Base-by-base conservation (phyloP, 2,113 vertebrate genomes). In the Elephantulus edwardii region DNA sequence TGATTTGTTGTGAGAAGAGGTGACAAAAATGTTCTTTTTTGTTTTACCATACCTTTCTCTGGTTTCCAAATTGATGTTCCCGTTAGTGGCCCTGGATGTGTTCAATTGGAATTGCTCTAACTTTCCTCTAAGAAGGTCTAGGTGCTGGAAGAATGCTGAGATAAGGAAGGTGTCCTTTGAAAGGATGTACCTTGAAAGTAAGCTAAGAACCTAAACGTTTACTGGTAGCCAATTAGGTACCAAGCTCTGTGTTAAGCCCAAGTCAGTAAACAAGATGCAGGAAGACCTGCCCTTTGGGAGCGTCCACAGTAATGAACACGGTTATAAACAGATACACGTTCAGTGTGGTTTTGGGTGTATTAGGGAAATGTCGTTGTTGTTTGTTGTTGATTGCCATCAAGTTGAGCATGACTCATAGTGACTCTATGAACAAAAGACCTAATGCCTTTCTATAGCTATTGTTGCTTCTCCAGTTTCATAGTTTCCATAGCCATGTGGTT, bases 1-100 rank as follows among this genome's bases (percentile, higher is more conserved):
- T 91, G 52, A 84, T 68, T 76, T 74, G 8, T 78, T 89, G 33
- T 66, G 52, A 88, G 56, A 77, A 88, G 56, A 88, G 75, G 38
- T 30, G 28, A 35, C 85, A 78, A 84, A 48, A n/a, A 28, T 16
- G 46, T 84, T 76, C 24, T n/a, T 28, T 72, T 88, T 76, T 83
- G 13, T 72, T 88, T 76, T 83, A 10, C 40, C 35, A 7, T 72
- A 60, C 20, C 24, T 56, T 74, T 20, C 46, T 30, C 5, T 44
- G 35, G 64, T 16, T 80, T 35, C 16, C 54, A 62, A 60, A 89
- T 80, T 77, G 14, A 10, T 86, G 9, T 48, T 30, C 68, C 16
- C 38, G 11, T 17, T 4, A 8, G 38, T 8, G 40, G 26, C 11
- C 40, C 54, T 58, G 26, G 50, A 5, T 66, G 40, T 12, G 33